Conservation (phyloP, 2,113 vertebrate species). For the Nycticorax nycticorax region DNA sequence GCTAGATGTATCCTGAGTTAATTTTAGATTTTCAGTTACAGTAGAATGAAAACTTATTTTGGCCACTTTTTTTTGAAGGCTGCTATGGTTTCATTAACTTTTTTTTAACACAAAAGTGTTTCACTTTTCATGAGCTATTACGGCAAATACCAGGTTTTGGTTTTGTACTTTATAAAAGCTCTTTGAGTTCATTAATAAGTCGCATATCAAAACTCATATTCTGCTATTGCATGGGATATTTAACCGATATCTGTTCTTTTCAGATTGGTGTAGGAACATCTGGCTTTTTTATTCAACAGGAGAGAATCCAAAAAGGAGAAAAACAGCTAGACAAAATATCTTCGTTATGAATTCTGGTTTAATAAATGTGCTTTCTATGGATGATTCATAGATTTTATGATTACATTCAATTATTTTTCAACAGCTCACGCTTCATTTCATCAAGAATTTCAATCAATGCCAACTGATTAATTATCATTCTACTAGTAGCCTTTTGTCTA, state of each 20-base stretch:
- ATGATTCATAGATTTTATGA: slow-evolving; percentile 77
- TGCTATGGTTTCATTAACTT: neutral
- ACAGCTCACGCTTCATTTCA: slow-evolving; percentile 76
- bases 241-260: slow-evolving; percentile 49
- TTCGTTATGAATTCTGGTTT: slow-evolving; percentile 70
- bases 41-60: neutral
- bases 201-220: neutral
- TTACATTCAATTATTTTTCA: slow-evolving; percentile 77
- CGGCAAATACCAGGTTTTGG: neutral
- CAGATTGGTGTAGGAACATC: slow-evolving; percentile 53
- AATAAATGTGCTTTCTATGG: slow-evolving; percentile 71
- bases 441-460: slow-evolving; percentile 73
- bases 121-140: neutral
- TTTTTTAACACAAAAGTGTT: neutral
- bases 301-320: slow-evolving; percentile 44
- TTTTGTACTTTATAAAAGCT: neutral
- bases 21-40: neutral
- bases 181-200: neutral
- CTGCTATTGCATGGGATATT: neutral
- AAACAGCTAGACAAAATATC: slow-evolving; percentile 67
- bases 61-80: neutral
- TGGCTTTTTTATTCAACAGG: slow-evolving; percentile 52
- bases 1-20: neutral
- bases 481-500: slow-evolving; percentile 72
- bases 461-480: slow-evolving; percentile 74